These are phyloP conservation scores for Syritta pipiens DNA, from an alignment of 2,888 invertebrate species.

Conservation along the genomic window DNA sequence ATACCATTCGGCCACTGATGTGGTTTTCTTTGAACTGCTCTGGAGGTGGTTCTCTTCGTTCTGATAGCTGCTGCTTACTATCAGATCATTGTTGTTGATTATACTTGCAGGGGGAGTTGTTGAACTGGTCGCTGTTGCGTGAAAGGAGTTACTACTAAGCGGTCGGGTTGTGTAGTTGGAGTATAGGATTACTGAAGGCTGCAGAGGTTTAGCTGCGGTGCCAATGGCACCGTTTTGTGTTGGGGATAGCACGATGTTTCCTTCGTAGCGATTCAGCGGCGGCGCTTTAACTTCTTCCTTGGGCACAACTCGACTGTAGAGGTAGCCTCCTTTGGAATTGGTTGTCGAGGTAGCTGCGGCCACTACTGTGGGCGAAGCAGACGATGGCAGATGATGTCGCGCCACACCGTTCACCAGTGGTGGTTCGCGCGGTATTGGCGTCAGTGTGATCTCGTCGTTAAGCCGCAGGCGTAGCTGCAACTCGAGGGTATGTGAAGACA, in stretches of 20 bases:
- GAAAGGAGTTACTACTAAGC: conserved; percentile 47
- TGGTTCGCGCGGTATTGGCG: conserved; percentile 65
- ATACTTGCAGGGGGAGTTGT: conserved; percentile 56
- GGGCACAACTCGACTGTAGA: background rate
- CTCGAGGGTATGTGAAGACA: conserved; percentile 16
- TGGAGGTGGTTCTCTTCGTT: conserved; percentile 75
- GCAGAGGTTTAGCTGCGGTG: conserved; percentile 74
- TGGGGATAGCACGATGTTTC: conserved; percentile 70
- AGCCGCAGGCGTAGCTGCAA: conserved; percentile 50
- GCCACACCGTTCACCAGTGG: conserved; percentile 20
- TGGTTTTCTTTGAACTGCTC: conserved; percentile 57
- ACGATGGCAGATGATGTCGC: conserved; percentile 12
- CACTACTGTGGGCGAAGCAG: conserved; percentile 25
- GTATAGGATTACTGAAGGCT: conserved; percentile 77
- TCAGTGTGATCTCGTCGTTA: conserved; percentile 68
- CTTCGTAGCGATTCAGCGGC: conserved; percentile 56
- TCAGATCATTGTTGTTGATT: conserved; percentile 69
- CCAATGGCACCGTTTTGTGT: conserved; percentile 55
- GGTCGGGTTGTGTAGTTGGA: conserved; percentile 77
- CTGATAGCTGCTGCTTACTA: conserved; percentile 70
- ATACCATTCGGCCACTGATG: conserved; percentile 66
- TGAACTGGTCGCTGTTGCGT: conserved; percentile 56
- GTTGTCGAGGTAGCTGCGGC: conserved; percentile 59
- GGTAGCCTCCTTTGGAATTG: conserved; percentile 8
- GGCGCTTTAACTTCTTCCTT: conserved; percentile 7